Base-by-base conservation (phyloP, 2,113 vertebrate genomes). In the Gallinago media region DNA sequence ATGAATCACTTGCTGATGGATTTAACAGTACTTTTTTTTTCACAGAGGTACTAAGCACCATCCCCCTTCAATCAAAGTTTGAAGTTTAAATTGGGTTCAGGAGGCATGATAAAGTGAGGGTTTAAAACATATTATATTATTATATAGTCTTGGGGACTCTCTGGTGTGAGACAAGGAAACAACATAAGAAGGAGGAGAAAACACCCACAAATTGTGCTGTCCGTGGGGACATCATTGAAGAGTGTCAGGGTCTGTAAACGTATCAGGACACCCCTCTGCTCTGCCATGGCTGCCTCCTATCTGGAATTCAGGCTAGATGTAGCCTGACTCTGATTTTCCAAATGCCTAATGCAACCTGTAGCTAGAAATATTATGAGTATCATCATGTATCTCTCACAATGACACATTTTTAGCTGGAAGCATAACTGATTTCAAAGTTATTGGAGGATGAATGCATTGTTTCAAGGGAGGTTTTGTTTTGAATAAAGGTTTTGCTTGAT, bases 371-470 rank as follows among this genome's bases (percentile, higher is more conserved):
- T 75, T 84, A 8, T 1, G 3, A 78, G 12, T 94, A 50, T 76
- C 36, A 61, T 91, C 89, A 81, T 1, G 0, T 75, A 18, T 62
- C 14, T 67, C 50, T 62, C 66, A 61, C 23, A 81, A 12, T 49
- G 38, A 74, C 18, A 20, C 6, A 3, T 56, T 42, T 72, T 72
- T 21, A 74, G 44, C 70, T 87, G 70, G n/a, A 91, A 92, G 56
- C 61, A 40, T 78, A 86, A 71, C n/a, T 52, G 38, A 78, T 95
- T 87, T 91, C 42, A 84, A 81, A 92, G 52, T 50, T 89, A 67
- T 25, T 47, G 36, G 46, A 59, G 21, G 7, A 27, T 65, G 38
- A 80, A 86, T 26, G 12, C 21, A 4, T 59, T 80, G 42, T 84
- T 82, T 88, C 62, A 77, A 59, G 72, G 13, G 40, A 12, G 31